These are phyloP conservation scores for Emydoidea blandingii DNA, from an alignment of 2,797 vertebrate species.

Conservation along the genomic window DNA sequence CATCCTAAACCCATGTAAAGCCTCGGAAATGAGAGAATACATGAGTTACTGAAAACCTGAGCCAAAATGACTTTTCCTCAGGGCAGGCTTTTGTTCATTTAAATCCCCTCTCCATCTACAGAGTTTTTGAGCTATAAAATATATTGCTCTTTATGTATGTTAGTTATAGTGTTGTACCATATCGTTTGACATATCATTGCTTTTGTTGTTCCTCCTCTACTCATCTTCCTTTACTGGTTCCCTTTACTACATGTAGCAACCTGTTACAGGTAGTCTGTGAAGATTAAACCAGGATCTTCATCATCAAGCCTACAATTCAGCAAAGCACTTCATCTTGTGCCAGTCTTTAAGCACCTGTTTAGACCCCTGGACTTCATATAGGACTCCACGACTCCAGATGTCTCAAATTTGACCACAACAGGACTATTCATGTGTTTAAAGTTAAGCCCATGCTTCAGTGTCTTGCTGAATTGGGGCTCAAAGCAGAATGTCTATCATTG, in stretches of 20 bases:
- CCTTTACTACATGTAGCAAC: neutral
- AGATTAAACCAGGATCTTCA: neutral
- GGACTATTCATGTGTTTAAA: neutral
- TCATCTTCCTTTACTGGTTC: neutral
- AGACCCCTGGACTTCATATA: neutral
- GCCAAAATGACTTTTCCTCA: neutral
- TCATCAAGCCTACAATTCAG: neutral
- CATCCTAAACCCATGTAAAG: constrained; percentile 34
- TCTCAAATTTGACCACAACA: neutral
- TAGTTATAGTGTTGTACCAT: neutral
- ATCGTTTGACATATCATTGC: neutral
- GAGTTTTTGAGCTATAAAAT: neutral
- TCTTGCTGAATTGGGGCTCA: neutral
- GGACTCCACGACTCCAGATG: neutral
- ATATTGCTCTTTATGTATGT: neutral
- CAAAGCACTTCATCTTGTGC: neutral
- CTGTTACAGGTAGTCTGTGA: neutral
- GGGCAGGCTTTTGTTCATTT: neutral
- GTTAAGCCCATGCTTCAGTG: neutral
- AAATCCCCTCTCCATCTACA: neutral
- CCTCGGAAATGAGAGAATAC: constrained; percentile 33
- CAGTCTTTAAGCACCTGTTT: neutral
- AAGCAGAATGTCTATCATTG: neutral
- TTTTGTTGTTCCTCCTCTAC: neutral
- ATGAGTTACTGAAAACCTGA: neutral